Base-by-base conservation (phyloP, 2,797 vertebrate genomes). In the Alca torda region DNA sequence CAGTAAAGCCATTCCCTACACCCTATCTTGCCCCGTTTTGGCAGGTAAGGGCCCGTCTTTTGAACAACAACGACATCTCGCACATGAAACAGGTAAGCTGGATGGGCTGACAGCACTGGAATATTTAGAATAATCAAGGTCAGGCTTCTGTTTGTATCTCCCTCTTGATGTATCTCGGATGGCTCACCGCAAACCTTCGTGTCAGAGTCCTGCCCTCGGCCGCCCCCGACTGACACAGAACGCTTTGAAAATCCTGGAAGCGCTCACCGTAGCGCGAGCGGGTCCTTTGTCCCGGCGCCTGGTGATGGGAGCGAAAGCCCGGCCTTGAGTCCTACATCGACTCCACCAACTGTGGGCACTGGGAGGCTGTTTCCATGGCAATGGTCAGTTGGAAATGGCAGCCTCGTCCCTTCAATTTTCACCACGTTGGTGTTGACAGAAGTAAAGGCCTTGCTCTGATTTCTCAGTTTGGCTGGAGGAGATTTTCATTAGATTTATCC, bases 301-400 rank as follows among this genome's bases (percentile, higher is more conserved):
- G 11, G 20, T 28, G 26, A 61, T 19, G n/a, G 57, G 87, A 82
- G 84, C 2, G 45, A 82, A 63, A 87, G 73, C 37, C 46, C 1
- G 15, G 4, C 43, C 84, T 37, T 9, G 74, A 61, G 43, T 56
- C 89, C 84, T 68, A 68, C 80, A 51, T 79, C 64, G 1, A 7
- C 82, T 93, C 77, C 45, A 72, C 33, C 35, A 41, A 73, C 94
- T 95, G 97, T 93, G 96, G 97, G 97, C 87, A 87, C 39, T 0
- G 13, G 86, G 72, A 86, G 86, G 84, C 93, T 54, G 97, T 98
- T 97, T 95, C 98, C 97, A 98, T 97, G 96, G 97, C 31, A 4
- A 98, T 97, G 95, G 97, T 97, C 97, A 96, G 24, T 69, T 64
- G 95, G 89, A 96, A 98, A 94, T 48, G 89, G 96, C 97, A 96